Evolutionary conservation across 2,888 invertebrate species (phyloP).

Genomic region (Frankliniella intonsa): DNA sequence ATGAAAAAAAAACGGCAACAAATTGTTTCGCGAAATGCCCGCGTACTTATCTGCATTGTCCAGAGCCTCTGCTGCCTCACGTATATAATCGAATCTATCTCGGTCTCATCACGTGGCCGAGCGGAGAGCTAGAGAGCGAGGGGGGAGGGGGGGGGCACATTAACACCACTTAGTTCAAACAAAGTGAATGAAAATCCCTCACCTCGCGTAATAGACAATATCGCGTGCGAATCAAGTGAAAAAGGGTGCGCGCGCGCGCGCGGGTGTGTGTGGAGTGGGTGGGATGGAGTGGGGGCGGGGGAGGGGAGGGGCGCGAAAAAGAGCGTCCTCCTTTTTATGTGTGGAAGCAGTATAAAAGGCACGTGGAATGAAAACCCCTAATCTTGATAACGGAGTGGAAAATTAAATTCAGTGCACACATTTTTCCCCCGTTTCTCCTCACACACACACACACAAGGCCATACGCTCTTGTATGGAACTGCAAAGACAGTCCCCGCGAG

Average conservation of each 20-base stretch:
- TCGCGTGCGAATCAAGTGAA: constrained; percentile 10
- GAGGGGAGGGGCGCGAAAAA: no score
- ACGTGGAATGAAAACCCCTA: constrained; percentile 9
- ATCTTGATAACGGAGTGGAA: constrained; percentile 26
- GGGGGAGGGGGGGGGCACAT: neutral
- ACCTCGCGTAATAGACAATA: constrained; percentile 18
- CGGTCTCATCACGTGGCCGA: neutral
- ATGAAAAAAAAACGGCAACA: no score
- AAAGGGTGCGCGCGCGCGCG: neutral
- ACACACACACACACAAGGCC: no score
- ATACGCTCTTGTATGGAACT: neutral
- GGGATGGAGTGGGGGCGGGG: no score
- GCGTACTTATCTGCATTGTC: no score
- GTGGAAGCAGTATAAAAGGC: neutral
- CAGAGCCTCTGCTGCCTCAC: neutral
- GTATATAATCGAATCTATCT: neutral
- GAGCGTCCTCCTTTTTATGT: no score
- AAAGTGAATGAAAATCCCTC: constrained; percentile 11
- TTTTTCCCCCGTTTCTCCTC: neutral
- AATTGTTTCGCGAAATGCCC: no score
- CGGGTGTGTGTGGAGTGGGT: neutral
- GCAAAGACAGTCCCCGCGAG: neutral
- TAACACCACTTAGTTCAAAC: constrained; percentile 13
- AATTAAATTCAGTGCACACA: constrained; percentile 13
- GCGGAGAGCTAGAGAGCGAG: no score